Conservation (phyloP, 2,888 invertebrate genomes). For the Luffia ferchaultella region DNA sequence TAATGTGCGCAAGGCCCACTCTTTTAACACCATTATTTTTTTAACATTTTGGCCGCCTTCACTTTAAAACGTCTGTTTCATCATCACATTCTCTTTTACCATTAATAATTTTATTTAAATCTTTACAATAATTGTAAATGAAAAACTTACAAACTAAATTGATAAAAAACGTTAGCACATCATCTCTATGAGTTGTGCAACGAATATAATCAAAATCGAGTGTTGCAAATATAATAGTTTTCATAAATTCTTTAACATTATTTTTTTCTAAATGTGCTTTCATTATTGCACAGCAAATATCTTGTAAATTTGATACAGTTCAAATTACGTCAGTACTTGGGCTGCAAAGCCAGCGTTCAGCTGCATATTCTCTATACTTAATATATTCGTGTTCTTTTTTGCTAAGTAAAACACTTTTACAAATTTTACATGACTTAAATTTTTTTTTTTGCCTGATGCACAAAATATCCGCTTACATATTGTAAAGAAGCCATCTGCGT, state of each 20-base stretch:
- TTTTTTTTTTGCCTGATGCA: not conserved
- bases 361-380: not conserved
- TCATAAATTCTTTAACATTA: conserved; percentile 1
- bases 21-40: too few species aligned
- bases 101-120: conserved; percentile 4
- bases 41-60: too few species aligned
- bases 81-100: too few species aligned
- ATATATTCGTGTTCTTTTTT: not conserved
- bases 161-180: not conserved
- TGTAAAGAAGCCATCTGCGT: not conserved
- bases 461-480: not conserved
- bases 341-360: not conserved
- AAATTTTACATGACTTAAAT: not conserved
- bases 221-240: not conserved
- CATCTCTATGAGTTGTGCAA: not conserved
- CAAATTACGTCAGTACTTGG: not conserved
- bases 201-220: not conserved
- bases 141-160: conserved; percentile 1
- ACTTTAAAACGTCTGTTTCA: too few species aligned
- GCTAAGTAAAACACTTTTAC: not conserved
- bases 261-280: not conserved
- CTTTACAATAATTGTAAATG: conserved; percentile 8
- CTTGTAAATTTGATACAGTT: not conserved
- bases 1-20: too few species aligned
- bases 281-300: not conserved